Evolutionary conservation across 2,113 vertebrate species (phyloP), one percentile per base, ranked within the genome.

Genomic region (Cyanoliseus patagonus): DNA sequence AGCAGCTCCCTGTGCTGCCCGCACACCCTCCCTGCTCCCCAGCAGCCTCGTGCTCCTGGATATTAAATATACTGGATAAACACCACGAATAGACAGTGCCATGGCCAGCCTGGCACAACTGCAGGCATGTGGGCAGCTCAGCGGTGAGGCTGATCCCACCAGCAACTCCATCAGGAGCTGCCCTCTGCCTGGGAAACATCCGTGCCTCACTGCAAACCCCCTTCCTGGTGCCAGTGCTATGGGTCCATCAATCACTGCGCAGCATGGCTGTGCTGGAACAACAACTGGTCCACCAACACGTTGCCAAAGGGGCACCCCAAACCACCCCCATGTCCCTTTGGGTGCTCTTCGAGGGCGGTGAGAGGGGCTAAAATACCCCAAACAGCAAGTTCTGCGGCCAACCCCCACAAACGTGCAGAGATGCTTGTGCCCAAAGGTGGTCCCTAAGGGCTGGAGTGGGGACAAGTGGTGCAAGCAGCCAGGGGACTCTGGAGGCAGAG

Each of bases 21-120:
- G 9, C 73, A 17, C 17, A 1, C 52, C 59, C 63, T 17, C 27
- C 1, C 91, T 93, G 83, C 84, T 93, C 70, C 46, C 89, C 94
- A 94, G 80, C 89, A 83, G 94, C 72, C 85, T 86, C 22, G 27
- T 7, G 6, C 83, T 83, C 72, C 84, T 94, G 92, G 76, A 93
- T 69, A 55, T 90, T 51, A 75, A 87, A 90, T 44, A 74, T 13
- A 39, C 62, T 42, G 83, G 72, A 86, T 47, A 84, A 91, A 91
- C 84, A 86, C 7, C 7, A 2, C 0, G 10, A 80, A 89, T 18
- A 92, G 97, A 86, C 80, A 87, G 68, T 10, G 80, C 53, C 6
- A 9, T 7, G 78, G 67, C 57, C 92, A 82, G 85, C 74, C 69
- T 1, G 9, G 73, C 81, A 74, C 74, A 57, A 39, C 85, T 42